phyloP scores from a whole-genome alignment of 1,140 invertebrate genomes.

The Cepaea nemoralis region DNA sequence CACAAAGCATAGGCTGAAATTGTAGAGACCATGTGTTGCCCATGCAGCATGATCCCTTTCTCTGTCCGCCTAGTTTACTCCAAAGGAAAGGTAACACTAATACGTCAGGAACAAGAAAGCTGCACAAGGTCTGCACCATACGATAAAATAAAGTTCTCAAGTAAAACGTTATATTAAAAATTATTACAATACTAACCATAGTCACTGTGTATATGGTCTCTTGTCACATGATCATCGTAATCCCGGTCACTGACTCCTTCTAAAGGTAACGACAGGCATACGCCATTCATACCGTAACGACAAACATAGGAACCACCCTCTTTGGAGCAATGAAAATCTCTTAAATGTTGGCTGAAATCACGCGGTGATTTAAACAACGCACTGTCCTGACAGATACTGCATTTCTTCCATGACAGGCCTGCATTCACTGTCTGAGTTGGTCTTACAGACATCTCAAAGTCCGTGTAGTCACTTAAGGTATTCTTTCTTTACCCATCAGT shows the following conservation, averaged over 20 bases:
- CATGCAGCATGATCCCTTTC: too few relatives aligned
- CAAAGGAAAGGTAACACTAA: too few relatives aligned
- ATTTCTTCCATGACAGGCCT: constrained; percentile 58
- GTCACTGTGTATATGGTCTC: constrained; percentile 78
- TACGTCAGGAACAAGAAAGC: too few relatives aligned
- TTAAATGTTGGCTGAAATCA: constrained; percentile 80
- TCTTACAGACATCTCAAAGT: constrained; percentile 37
- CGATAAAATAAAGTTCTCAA: too few relatives aligned
- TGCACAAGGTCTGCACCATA: too few relatives aligned
- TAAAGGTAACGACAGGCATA: constrained; percentile 87
- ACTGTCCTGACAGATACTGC: constrained; percentile 56
- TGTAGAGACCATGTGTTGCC: too few relatives aligned
- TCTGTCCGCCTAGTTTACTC: too few relatives aligned
- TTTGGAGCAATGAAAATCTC: constrained; percentile 85
- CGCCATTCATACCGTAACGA: constrained; percentile 88
- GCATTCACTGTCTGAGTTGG: constrained; percentile 11
- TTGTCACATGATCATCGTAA: constrained; percentile 87
- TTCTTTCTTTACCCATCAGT: background rate
- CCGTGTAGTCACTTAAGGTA: background rate
- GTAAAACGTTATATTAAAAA: too few relatives aligned
- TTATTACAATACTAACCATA: constrained; percentile 45
- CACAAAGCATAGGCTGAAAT: too few relatives aligned
- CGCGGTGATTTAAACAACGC: constrained; percentile 64
- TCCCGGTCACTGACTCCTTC: constrained; percentile 90
- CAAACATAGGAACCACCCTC: constrained; percentile 91